Conservation (phyloP, 2,113 vertebrate genomes). For the Columba livia region DNA sequence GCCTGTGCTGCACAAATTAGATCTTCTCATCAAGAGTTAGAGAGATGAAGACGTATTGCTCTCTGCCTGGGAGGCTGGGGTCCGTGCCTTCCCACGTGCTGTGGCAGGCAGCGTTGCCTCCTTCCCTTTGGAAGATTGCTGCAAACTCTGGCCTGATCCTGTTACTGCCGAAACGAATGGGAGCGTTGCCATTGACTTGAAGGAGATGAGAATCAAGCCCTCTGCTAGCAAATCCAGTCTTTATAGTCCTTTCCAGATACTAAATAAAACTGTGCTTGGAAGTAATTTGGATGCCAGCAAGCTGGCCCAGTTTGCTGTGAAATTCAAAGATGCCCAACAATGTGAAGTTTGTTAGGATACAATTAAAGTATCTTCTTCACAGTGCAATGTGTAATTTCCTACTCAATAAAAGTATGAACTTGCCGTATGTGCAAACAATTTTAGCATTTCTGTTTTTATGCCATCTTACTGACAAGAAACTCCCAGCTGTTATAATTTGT, state of each 20-base stretch:
- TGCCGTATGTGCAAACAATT: slow-evolving; percentile 72
- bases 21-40: slow-evolving; percentile 40
- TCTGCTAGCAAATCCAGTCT: slow-evolving; percentile 54
- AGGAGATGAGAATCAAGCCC: neutral
- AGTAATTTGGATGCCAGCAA: slow-evolving; percentile 67
- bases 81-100: neutral
- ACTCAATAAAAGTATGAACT: slow-evolving; percentile 53
- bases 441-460: slow-evolving; percentile 77
- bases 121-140: neutral
- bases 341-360: slow-evolving; percentile 57
- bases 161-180: slow-evolving; percentile 10
- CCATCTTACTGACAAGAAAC: slow-evolving; percentile 77
- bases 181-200: slow-evolving; percentile 56
- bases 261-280: slow-evolving; percentile 57
- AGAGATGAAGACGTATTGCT: slow-evolving; percentile 6
- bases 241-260: slow-evolving; percentile 54
- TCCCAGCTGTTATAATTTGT: slow-evolving; percentile 84
- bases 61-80: neutral
- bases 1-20: neutral
- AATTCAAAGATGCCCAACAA: slow-evolving; percentile 67
- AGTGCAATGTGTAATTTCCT: slow-evolving; percentile 54
- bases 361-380: slow-evolving; percentile 65
- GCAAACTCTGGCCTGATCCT: slow-evolving; percentile 21
- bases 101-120: neutral
- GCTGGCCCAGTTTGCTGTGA: slow-evolving; percentile 50